Evolutionary conservation across 2,888 invertebrate species (phyloP), one percentile per base, ranked within the genome.

Genomic region (Oxytorus armatus): DNA sequence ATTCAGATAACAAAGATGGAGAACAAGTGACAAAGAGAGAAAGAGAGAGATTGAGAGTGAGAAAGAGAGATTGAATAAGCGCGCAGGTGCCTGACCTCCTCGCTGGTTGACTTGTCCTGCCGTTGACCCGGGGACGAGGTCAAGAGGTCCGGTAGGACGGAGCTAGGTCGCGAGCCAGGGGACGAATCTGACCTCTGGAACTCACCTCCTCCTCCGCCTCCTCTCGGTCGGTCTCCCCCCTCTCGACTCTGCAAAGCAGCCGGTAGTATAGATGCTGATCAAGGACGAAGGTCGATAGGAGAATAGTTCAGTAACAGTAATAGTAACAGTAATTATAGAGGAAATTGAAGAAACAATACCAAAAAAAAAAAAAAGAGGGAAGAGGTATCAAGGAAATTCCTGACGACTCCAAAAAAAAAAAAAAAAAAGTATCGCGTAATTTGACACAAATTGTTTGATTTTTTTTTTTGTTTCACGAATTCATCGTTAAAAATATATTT

Each of bases 141-240:
- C 85, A 99, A 95, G 86, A 99, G 95, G 93, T 99, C 99, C 70
- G 99, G 99, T 86, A 99, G 94, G 74, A 98, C 98, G 72, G 97
- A 97, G 93, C 97, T 97, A 83, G 97, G 97, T 84, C 98, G 95
- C 29, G 97, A 93, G 77, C 94, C 93, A 18, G 93, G 93, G 10
- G 93, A 93, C 39, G 92, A 93, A 82, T 93, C 93, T 85, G 92
- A 92, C 77, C 93, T 91, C 85, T 93, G 93, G 85, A 92, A 92
- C 74, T 93, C 95, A 84, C 96, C 92, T 77, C 93, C 93, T 78
- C 92, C 92, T 77, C 88, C 92, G 86, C 93, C 92, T 77, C 92
- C 93, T 87, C 93, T 92, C 88, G 87, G 84, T 68, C 91, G 88
- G 68, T 90, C 89, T 53, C 86, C 88, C 78, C 90, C 86, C 82